phyloP scores from a whole-genome alignment of 2,888 invertebrate species.

The Cynaeus angustus region DNA sequence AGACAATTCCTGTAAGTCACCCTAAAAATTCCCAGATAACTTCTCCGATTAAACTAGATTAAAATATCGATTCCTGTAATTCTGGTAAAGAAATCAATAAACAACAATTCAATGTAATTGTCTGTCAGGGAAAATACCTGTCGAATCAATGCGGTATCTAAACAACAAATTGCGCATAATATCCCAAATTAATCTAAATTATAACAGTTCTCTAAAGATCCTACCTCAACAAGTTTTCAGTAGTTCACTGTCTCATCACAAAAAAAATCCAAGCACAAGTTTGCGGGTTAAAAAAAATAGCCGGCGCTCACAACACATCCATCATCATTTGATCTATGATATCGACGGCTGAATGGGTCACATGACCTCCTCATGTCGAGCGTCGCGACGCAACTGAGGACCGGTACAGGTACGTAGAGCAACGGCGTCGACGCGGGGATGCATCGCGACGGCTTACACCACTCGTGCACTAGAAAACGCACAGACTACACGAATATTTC shows the following conservation, averaged over 20 bases:
- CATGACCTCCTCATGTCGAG: conserved; percentile 54
- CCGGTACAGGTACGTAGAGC: conserved; percentile 55
- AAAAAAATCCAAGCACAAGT: conserved; percentile 4
- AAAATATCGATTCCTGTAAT: conserved; percentile 45
- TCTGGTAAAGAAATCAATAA: conserved; percentile 45
- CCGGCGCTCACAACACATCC: conserved; percentile 36
- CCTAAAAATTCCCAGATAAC: neutral
- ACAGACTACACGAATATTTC: conserved; percentile 12
- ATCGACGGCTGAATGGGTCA: conserved; percentile 43
- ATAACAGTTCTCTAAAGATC: neutral
- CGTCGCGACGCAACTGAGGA: conserved; percentile 59
- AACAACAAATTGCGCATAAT: conserved; percentile 27
- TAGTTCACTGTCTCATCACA: conserved; percentile 17
- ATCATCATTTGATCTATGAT: conserved; percentile 39
- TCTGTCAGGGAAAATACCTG: no score
- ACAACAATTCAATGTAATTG: conserved; percentile 42
- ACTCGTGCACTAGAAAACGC: conserved; percentile 17
- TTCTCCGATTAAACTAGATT: conserved; percentile 31
- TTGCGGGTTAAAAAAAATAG: conserved; percentile 8
- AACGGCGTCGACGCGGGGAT: conserved; percentile 57
- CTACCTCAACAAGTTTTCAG: neutral
- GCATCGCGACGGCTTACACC: conserved; percentile 33
- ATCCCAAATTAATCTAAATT: neutral
- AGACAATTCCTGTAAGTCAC: no score
- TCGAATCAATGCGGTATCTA: conserved; percentile 31